Conservation (phyloP, 2,888 invertebrate genomes). For the Cephus pygmeus region DNA sequence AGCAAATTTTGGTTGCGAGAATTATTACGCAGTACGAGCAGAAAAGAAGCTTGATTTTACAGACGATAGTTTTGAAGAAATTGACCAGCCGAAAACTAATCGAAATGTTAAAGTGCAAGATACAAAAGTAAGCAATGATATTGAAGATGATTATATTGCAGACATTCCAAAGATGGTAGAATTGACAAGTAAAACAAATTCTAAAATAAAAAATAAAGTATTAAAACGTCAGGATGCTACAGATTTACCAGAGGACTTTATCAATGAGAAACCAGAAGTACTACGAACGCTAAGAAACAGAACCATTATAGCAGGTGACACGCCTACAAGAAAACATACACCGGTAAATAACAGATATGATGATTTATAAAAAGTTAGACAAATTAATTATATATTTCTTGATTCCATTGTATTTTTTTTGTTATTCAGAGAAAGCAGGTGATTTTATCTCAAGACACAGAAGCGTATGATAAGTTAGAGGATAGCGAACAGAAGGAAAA, state of each 20-base stretch:
- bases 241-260: neutral
- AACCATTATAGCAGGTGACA: slow-evolving; percentile 17
- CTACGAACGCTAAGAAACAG: slow-evolving; percentile 35
- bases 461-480: neutral
- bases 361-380: slow-evolving; percentile 1
- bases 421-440: neutral
- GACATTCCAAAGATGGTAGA: neutral
- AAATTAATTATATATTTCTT: neutral
- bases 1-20: neutral
- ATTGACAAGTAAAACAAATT: neutral
- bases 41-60: slow-evolving; percentile 42
- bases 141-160: neutral
- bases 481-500: slow-evolving; percentile 24
- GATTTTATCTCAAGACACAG: slow-evolving; percentile 8
- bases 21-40: slow-evolving; percentile 7
- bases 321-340: slow-evolving; percentile 12
- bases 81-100: too few species aligned
- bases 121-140: neutral
- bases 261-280: neutral
- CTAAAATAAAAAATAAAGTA: neutral
- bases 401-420: neutral
- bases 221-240: slow-evolving; percentile 1
- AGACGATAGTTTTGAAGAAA: slow-evolving; percentile 26
- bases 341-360: slow-evolving; percentile 18
- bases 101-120: too few species aligned